Evolutionary conservation across 2,888 invertebrate genomes (phyloP).

Genomic region (Apodemia zela): DNA sequence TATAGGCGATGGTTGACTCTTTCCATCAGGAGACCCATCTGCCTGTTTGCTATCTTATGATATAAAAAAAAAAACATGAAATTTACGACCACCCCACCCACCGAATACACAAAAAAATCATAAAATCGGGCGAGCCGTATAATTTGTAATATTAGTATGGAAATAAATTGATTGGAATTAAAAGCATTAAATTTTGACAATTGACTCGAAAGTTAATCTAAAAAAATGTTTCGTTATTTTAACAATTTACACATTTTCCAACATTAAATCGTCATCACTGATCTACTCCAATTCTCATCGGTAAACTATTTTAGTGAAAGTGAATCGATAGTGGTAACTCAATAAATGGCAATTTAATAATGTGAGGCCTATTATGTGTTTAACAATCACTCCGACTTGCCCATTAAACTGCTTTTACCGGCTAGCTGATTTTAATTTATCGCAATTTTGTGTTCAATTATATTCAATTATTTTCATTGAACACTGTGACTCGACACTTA

Average conservation of each 20-base stretch:
- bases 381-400: constrained; percentile 13
- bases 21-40: too few species aligned
- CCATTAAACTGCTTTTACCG: not conserved
- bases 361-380: constrained; percentile 19
- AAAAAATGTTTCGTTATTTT: too few species aligned
- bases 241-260: not conserved
- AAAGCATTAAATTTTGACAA: too few species aligned
- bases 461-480: not conserved
- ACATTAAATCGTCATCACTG: constrained; percentile 15
- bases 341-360: constrained; percentile 18
- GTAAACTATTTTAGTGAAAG: constrained; percentile 19
- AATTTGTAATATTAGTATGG: too few species aligned
- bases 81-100: too few species aligned
- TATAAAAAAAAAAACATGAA: too few species aligned
- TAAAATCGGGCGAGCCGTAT: too few species aligned
- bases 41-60: too few species aligned
- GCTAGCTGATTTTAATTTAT: not conserved
- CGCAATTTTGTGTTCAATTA: not conserved
- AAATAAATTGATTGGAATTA: too few species aligned
- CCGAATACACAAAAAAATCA: too few species aligned
- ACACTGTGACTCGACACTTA: not conserved
- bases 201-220: too few species aligned
- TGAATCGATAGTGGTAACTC: constrained; percentile 19
- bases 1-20: too few species aligned
- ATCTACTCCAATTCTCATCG: constrained; percentile 15